Conservation (phyloP, 2,113 vertebrate species). For the Galeopterus variegatus region DNA sequence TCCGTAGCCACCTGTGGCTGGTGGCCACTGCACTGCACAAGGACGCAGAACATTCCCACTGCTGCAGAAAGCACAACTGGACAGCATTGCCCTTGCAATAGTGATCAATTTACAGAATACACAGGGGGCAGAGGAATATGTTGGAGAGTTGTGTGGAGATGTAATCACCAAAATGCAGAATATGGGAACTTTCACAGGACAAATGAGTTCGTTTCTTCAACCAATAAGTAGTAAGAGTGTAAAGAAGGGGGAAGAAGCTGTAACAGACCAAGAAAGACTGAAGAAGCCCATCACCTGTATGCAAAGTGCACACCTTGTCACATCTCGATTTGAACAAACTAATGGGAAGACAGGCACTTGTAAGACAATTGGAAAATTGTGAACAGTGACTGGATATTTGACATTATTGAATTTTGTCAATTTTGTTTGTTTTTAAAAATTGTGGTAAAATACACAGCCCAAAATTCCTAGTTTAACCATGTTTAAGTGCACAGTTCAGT, state of each 20-base stretch:
- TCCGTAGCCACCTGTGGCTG: not conserved
- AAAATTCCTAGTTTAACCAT: not conserved
- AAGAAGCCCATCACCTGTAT: rapidly evolving
- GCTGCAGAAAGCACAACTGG: not conserved
- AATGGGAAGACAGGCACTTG: not conserved
- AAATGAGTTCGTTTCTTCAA: not conserved
- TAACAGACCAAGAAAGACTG: not conserved
- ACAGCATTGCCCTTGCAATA: not conserved
- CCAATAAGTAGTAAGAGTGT: not conserved
- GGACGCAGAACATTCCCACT: rapidly evolving
- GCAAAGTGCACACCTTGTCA: not conserved
- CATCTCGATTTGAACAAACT: not conserved
- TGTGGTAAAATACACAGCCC: not conserved
- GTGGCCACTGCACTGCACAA: not conserved
- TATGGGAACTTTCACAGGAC: no score
- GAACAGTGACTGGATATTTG: not conserved
- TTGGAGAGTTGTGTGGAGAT: not conserved
- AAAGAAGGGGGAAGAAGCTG: no score
- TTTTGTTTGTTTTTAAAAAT: not conserved
- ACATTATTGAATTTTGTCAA: not conserved
- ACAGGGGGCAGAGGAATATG: not conserved
- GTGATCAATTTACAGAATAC: not conserved
- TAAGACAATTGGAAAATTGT: not conserved
- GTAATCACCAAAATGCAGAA: not conserved
- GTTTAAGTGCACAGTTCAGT: not conserved